Base-by-base conservation (phyloP, 2,797 vertebrate genomes). In the Moxostoma hubbsi region DNA sequence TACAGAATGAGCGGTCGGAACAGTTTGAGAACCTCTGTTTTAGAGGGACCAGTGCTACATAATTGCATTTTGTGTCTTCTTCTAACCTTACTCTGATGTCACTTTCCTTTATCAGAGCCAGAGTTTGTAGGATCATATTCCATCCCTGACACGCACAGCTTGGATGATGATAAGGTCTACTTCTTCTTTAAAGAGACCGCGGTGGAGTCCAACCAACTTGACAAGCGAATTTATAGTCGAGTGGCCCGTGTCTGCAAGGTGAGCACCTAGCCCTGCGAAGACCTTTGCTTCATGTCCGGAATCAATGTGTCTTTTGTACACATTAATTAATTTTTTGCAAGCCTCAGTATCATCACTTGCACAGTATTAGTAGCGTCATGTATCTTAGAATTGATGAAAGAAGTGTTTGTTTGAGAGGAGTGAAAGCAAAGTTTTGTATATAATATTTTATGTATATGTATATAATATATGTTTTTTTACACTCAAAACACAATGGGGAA, bases 171-270 rank as follows among this genome's bases (percentile, higher is more conserved):
- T 85, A 96, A 96, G 82, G 86, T 95, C 16, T 95, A 94, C 86
- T 91, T 94, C 88, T 97, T 97, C 91, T 95, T 96, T 87, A 94
- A 91, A 0, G 95, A 97, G 91, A 90, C 83, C 0, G 94, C 94
- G 0, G 84, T 91, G 86, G 95, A 96, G 86, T 90, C 93, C 0
- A 94, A 90, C 11, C 94, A 94, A 85, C 93, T 94, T 93, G 95
- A 96, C 86, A 83, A 86, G 76, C 91, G 91, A 78, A 84, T 95
- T 77, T 93, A 96, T 0, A 93, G 94, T 84, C 92, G 95, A 0
- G 96, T 97, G 84, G 96, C 95, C 0, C 91, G 95, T 9, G 94
- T 96, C 86, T 96, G 96, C 91, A 97, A 96, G 95, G 96, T 96
- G 79, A 87, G 63, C 5, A 53, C 16, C 24, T n/a, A 58, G 49